Evolutionary conservation across 2,888 invertebrate genomes (phyloP), one percentile per base, ranked within the genome.

Genomic region (Gandaritis pyraliata): DNA sequence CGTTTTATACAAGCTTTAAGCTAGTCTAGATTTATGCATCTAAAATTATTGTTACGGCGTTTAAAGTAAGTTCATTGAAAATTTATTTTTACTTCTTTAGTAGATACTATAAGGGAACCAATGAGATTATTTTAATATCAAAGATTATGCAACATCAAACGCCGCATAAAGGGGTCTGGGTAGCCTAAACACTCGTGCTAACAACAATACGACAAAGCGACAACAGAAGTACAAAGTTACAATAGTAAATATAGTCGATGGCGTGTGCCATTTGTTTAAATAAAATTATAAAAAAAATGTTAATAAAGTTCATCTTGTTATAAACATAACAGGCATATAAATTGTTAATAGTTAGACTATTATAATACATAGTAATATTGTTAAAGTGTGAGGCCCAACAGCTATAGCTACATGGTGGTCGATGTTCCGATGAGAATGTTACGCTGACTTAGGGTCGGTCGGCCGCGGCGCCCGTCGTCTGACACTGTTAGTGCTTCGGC

Each of bases 281-380:
- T 82, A 77, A 72, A 81, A 77, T 78, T 78, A 75, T 77, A 82
- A 76, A 81, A 76, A 85, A 82, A 80, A 72, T 86, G 90, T 90
- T 91, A 91, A 90, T 90, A 89, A 86, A 90, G 88, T 86, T 90
- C 86, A 90, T 91, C 80, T 78, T 90, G 92, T 92, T 92, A 92
- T 91, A 90, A 90, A 92, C 92, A 90, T 91, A 92, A 92, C 92
- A 92, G 92, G 92, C 92, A 92, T 88, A 90, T 89, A 90, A 85
- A 80, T 87, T 90, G 91, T 92, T 92, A 91, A 91, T 91, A 91
- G 91, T 92, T 92, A 92, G 92, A 91, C 91, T 91, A 91, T 92
- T 89, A 90, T 90, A 90, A 89, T 90, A 91, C 88, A 90, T 90
- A 90, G 83, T 88, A 33, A 87, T 85, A 80, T 83, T 90, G 91